Evolutionary conservation across 2,888 invertebrate genomes (phyloP), one percentile per base, ranked within the genome.

Genomic region (Eutolmus rufibarbis): DNA sequence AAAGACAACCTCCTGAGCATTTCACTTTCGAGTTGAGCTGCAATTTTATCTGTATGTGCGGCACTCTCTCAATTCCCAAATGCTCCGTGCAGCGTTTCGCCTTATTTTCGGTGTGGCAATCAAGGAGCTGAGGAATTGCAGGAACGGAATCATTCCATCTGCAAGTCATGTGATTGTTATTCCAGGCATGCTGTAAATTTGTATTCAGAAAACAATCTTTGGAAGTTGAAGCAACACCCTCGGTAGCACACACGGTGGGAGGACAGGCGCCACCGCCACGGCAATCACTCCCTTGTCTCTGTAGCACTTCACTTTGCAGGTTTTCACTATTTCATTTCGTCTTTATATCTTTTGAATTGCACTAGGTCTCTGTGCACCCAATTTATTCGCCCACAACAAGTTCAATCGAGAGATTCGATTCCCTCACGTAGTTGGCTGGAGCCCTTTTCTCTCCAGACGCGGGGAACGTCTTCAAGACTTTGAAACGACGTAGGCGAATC

Each of bases 131-230:
- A 87, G 86, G 88, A 88, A 88, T 88, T 87, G 88, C 87, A 88
- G 87, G 87, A 85, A 88, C 77, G 57, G 86, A 88, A 87, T 88
- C 88, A 87, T 84, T 88, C 87, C 87, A 88, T 88, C 88, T 88
- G 88, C 88, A 88, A 88, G 87, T 88, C 88, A 88, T 86, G 88
- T 86, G 87, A 88, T 88, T 88, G 87, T 88, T 88, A 87, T 88
- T 88, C 88, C 56, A 82, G 87, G 88, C 87, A 84, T 87, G 88
- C 86, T 87, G 87, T 87, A 88, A 88, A 87, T 88, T 88, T 88
- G 88, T 88, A 88, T 88, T 88, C 88, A 86, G 88, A 87, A 87
- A 88, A 88, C 87, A 88, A 87, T 87, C 86, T 82, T 34, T 82
- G 81, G 84, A 88, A 88, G 87, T 88, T 88, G 87, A 87, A 87